Base-by-base conservation (phyloP, 2,113 vertebrate genomes). In the Smithornis capensis region DNA sequence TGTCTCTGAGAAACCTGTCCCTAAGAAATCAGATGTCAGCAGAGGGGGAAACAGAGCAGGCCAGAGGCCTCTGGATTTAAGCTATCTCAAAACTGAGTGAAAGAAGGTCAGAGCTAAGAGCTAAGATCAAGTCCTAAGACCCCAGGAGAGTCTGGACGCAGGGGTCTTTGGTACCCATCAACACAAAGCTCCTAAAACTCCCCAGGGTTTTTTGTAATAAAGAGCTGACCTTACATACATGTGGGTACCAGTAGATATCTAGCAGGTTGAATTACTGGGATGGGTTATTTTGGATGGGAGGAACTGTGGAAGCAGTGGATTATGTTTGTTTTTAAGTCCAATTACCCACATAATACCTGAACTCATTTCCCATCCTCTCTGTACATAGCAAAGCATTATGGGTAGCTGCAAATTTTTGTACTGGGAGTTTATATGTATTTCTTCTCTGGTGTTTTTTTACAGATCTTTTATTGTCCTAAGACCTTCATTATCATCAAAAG, bases 391-490 rank as follows among this genome's bases (percentile, higher is more conserved):
- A 50, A 59, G 38, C n/a, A n/a, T 29, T 40, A 10, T 25, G 55
- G 19, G 25, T 64, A 60, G 21, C 15, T 59, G 22, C 31, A 28
- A 1, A 6, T 28, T 64, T 75, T 73, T 68, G 27, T 49, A 28
- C 55, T 71, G 19, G 2, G 17, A 18, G 19, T 74, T 60, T 24
- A 76, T 29, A 59, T 67, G 21, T 84, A 4, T 55, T 55, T 77
- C 31, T 77, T 93, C 14, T 71, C 28, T 79, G 7, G 1, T 59
- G 29, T 50, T 94, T 77, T 76, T 89, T 93, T 81, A 60, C 93
- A 97, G 96, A 83, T 95, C 90, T 95, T 83, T 37, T 95, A 60
- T 92, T 88, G 95, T 90, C 73, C 92, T 55, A 62, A 95, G 94
- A 94, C 82, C 95, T 87, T 75, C 77, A 81, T 67, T 89, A 59